Evolutionary conservation across 2,888 invertebrate genomes (phyloP).

Genomic region (Hemicrepidius hirtus): DNA sequence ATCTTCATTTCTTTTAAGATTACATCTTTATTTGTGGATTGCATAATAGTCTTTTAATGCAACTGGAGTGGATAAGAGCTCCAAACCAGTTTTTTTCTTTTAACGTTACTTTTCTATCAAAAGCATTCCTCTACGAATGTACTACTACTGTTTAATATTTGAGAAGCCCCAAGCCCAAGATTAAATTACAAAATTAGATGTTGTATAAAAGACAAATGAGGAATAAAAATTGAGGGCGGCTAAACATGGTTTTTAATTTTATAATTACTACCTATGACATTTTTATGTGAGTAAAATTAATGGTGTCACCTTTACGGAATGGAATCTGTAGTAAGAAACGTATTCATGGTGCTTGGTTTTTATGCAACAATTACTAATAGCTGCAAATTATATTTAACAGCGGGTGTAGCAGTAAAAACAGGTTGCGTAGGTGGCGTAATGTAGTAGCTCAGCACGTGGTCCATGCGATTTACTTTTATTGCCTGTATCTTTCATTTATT

Average conservation of each 20-base stretch:
- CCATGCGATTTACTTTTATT: conserved; percentile 44
- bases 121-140: too few relatives aligned
- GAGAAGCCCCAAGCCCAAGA: too few relatives aligned
- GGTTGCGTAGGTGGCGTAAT: conserved; percentile 50
- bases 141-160: too few relatives aligned
- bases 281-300: conserved; percentile 13
- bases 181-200: too few relatives aligned
- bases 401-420: conserved; percentile 48
- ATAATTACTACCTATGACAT: conserved; percentile 8
- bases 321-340: conserved; percentile 21
- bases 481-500: conserved; percentile 23
- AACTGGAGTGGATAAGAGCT: too few relatives aligned
- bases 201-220: background rate
- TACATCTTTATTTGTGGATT: too few relatives aligned
- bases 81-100: too few relatives aligned
- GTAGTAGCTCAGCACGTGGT: conserved; percentile 51
- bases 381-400: conserved; percentile 51
- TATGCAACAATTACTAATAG: conserved; percentile 45
- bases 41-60: too few relatives aligned
- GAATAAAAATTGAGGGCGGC: background rate
- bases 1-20: background rate
- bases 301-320: conserved; percentile 29
- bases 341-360: conserved; percentile 41
- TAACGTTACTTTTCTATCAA: too few relatives aligned
- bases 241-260: background rate